Percentiles rank a stretch among this genome's conserved stretches.
Conservation (phyloP, 30 jellyfish, hydroid and myxozoan species). For the Turritopsis dohrnii region DNA sequence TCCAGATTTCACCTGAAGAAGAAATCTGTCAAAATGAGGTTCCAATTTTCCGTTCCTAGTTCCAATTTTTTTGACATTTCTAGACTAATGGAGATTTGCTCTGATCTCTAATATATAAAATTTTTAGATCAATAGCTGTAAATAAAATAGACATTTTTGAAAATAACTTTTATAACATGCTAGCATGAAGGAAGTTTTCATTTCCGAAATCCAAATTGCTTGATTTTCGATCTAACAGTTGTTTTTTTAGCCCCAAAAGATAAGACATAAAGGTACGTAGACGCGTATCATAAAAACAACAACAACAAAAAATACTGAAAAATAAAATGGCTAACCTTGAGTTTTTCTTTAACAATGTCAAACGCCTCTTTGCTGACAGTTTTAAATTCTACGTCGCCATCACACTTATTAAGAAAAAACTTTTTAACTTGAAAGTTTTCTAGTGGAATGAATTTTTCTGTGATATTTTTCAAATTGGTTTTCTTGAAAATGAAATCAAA, state of each 20-base stretch:
- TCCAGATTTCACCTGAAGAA: constrained; percentile 32
- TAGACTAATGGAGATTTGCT: no score
- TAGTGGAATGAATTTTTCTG: constrained; percentile 38
- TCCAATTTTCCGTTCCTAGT: background rate
- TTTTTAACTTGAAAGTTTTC: constrained; percentile 46
- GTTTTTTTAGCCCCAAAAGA: no score
- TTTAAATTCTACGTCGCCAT: constrained; percentile 51
- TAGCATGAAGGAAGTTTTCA: no score
- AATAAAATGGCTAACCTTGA: constrained; percentile 28
- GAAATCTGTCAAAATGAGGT: background rate
- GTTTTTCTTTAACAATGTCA: constrained; percentile 50
- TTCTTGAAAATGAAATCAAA: constrained; percentile 35
- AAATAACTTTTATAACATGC: no score
- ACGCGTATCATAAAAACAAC: background rate
- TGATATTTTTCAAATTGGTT: constrained; percentile 36
- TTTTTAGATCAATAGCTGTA: no score
- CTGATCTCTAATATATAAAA: no score
- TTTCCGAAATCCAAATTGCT: no score
- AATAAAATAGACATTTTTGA: no score
- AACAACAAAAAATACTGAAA: background rate
- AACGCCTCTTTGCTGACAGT: constrained; percentile 68
- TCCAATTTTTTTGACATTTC: background rate
- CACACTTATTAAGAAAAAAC: constrained; percentile 46
- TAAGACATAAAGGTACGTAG: no score
- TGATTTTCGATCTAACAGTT: no score